phyloP scores from a whole-genome alignment of 2,113 vertebrate genomes.

The Phasianus colchicus region DNA sequence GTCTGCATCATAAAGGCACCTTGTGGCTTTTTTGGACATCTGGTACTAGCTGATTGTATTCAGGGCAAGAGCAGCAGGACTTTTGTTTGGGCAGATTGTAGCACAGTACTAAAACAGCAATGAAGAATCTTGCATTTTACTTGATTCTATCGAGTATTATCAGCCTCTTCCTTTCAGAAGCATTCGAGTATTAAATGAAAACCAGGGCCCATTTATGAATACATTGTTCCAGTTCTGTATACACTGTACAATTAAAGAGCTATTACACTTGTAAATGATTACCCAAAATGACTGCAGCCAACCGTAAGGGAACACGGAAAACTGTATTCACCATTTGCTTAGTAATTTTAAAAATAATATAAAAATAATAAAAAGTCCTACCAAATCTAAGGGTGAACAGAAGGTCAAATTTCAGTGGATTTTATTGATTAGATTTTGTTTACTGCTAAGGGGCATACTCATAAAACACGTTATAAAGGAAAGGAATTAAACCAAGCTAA shows the following conservation, averaged over 20 bases:
- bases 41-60: not conserved
- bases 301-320: not conserved
- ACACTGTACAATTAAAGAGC: conserved; percentile 24
- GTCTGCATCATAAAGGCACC: not conserved
- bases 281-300: not conserved
- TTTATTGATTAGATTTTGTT: conserved; percentile 63
- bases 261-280: conserved; percentile 16
- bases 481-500: conserved; percentile 34
- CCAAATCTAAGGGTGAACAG: conserved; percentile 34
- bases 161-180: not conserved
- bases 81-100: conserved; percentile 6
- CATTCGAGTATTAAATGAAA: conserved; percentile 49
- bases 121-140: conserved; percentile 19
- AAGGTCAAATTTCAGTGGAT: conserved; percentile 60
- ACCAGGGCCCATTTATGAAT: conserved; percentile 3
- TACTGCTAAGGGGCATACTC: conserved; percentile 10
- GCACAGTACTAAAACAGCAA: not conserved
- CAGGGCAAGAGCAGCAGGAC: not conserved
- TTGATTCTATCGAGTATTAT: not conserved
- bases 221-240: conserved; percentile 12
- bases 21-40: conserved; percentile 12
- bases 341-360: conserved; percentile 34
- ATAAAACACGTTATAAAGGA: conserved; percentile 1
- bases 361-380: not conserved
- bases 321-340: conserved; percentile 4